Evolutionary conservation across 2,797 vertebrate species (phyloP).

Genomic region (Chelmon rostratus): DNA sequence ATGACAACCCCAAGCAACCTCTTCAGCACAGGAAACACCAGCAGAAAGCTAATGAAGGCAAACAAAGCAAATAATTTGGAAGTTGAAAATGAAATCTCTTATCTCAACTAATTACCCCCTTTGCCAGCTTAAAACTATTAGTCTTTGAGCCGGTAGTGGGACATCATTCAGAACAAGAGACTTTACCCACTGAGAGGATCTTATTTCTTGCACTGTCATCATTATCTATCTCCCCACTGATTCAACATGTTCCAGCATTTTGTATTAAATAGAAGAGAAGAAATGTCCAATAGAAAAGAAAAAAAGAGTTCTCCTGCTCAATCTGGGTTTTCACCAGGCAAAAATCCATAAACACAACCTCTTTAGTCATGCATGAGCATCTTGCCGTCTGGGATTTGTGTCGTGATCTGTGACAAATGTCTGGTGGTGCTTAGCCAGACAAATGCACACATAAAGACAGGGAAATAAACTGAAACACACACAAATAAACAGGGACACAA

Average conservation of each 20-base stretch:
- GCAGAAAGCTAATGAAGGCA: slow-evolving; percentile 17
- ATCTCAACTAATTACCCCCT: slow-evolving; percentile 19
- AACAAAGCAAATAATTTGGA: slow-evolving; percentile 20
- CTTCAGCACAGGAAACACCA: slow-evolving; percentile 1
- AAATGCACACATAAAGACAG: slow-evolving; percentile 30
- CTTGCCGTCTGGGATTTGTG: slow-evolving; percentile 46
- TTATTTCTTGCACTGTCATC: slow-evolving; percentile 37
- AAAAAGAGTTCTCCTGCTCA: slow-evolving; percentile 19
- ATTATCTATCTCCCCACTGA: slow-evolving; percentile 30
- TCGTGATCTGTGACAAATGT: slow-evolving; percentile 59
- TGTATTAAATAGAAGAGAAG: not conserved
- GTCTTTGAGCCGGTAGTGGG: slow-evolving; percentile 9
- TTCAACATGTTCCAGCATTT: slow-evolving; percentile 26
- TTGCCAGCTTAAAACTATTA: slow-evolving; percentile 31
- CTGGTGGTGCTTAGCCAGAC: slow-evolving; percentile 36
- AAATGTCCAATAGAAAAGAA: not conserved
- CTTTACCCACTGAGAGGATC: slow-evolving; percentile 18
- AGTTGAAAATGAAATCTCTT: slow-evolving; percentile 36
- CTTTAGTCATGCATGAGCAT: slow-evolving; percentile 56
- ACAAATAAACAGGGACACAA: slow-evolving; percentile 15
- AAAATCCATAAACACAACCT: slow-evolving; percentile 37
- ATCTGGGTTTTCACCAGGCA: slow-evolving; percentile 12
- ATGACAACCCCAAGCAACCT: not conserved
- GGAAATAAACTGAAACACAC: slow-evolving; percentile 37
- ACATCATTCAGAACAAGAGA: slow-evolving; percentile 38